Percentiles rank a stretch among this genome's conserved stretches.
Conservation (phyloP, 1,140 invertebrate genomes). For the Triops longicaudatus region DNA sequence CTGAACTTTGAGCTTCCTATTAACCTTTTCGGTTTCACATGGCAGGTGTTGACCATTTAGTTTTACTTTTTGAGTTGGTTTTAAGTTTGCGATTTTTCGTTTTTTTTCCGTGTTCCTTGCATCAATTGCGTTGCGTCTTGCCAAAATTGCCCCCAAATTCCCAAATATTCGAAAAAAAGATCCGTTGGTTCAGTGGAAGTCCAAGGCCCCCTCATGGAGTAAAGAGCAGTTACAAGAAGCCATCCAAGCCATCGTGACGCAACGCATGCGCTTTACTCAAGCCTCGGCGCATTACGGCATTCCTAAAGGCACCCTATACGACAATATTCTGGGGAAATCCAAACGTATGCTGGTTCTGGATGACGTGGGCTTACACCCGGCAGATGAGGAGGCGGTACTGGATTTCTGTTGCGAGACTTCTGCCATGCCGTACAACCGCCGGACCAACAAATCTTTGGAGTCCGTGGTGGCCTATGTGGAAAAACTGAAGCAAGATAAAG, state of each 20-base stretch:
- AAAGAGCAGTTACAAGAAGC: conserved; percentile 62
- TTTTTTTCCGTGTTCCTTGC: conserved; percentile 2
- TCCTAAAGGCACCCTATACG: conserved; percentile 66
- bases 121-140: neutral
- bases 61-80: conserved; percentile 20
- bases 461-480: conserved; percentile 58
- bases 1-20: too few relatives aligned
- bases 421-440: conserved; percentile 58
- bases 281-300: conserved; percentile 60
- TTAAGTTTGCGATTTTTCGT: conserved; percentile 18
- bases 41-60: neutral
- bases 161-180: conserved; percentile 26
- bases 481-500: conserved; percentile 47
- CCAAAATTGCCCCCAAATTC: neutral
- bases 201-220: conserved; percentile 67
- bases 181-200: conserved; percentile 34
- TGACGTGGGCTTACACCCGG: conserved; percentile 51
- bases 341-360: conserved; percentile 65
- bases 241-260: conserved; percentile 61
- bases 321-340: conserved; percentile 67
- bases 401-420: conserved; percentile 65
- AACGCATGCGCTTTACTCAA: conserved; percentile 66
- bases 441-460: conserved; percentile 57
- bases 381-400: conserved; percentile 56
- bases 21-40: too few relatives aligned